These are phyloP conservation scores for Emydoidea blandingii DNA, from an alignment of 2,797 vertebrate genomes.

Conservation along the genomic window DNA sequence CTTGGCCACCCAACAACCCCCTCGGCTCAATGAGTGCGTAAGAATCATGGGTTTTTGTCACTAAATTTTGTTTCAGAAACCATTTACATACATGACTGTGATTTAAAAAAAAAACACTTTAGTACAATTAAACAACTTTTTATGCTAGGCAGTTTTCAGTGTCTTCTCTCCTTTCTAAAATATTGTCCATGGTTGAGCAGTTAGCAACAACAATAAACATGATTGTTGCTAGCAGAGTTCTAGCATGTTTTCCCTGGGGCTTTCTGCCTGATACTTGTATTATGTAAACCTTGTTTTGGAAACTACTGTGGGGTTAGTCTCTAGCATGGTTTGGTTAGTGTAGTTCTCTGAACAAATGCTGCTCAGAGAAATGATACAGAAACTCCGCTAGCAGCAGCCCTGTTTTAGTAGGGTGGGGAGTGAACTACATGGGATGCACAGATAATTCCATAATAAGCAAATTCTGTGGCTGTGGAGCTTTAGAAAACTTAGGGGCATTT, in stretches of 20 bases:
- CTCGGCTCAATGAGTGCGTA: constrained; percentile 82
- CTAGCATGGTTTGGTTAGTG: neutral
- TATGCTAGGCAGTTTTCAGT: neutral
- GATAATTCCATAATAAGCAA: neutral
- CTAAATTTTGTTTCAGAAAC: neutral
- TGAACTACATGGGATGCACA: rapidly evolving
- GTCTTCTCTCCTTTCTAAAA: neutral
- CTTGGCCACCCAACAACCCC: constrained; percentile 78
- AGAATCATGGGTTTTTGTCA: rapidly evolving
- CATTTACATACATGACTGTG: neutral
- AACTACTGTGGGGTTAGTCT: neutral
- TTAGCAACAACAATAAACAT: rapidly evolving
- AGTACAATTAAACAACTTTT: neutral
- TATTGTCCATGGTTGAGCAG: neutral
- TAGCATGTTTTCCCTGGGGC: rapidly evolving
- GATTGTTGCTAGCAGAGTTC: neutral
- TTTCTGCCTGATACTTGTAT: neutral
- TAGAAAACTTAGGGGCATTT: rapidly evolving
- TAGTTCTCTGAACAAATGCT: neutral
- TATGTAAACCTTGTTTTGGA: rapidly evolving
- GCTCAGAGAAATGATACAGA: neutral
- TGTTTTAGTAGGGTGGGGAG: rapidly evolving
- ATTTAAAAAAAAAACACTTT: neutral
- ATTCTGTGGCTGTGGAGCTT: rapidly evolving
- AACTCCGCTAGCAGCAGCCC: neutral